A percentile compares a stretch with the other conserved stretches of the same genome.
phyloP scores from a whole-genome alignment of 2,888 invertebrate genomes.

The Cataglyphis livida region DNA sequence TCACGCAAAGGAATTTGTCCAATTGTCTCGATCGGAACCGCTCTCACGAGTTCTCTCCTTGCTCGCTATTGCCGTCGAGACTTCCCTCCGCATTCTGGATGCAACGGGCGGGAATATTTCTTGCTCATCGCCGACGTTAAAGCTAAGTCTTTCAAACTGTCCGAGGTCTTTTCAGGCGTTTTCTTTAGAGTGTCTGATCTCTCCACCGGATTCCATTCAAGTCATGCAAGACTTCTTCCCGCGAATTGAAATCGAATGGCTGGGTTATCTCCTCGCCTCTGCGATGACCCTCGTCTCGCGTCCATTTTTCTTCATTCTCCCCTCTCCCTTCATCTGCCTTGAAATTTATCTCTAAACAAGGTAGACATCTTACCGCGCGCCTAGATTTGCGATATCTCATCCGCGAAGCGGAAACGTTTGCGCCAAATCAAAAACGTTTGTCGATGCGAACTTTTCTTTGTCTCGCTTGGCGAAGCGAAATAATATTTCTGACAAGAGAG shows the following conservation, averaged over 20 bases:
- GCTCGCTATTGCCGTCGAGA: conserved; percentile 33
- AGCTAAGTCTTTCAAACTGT: conserved; percentile 56
- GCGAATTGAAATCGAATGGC: conserved; percentile 56
- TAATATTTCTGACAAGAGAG: conserved; percentile 35
- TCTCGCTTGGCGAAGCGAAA: conserved; percentile 25
- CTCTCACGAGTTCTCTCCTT: conserved; percentile 13
- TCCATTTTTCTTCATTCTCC: conserved; percentile 4
- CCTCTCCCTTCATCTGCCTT: background rate
- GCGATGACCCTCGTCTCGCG: conserved; percentile 10
- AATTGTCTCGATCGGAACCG: conserved; percentile 48
- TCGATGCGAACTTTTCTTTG: conserved; percentile 21
- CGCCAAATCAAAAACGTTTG: conserved; percentile 44
- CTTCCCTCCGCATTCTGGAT: conserved; percentile 39
- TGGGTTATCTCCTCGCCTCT: conserved; percentile 26
- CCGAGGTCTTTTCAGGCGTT: conserved; percentile 37
- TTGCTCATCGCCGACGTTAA: conserved; percentile 57
- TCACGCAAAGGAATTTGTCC: conserved; percentile 50
- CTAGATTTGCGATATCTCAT: conserved; percentile 47
- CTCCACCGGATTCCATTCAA: conserved; percentile 52
- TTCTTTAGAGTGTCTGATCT: conserved; percentile 51
- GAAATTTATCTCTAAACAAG: conserved; percentile 52
- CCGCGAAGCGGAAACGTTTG: conserved; percentile 36
- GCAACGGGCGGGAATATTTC: conserved; percentile 53
- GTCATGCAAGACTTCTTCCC: conserved; percentile 39
- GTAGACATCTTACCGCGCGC: conserved; percentile 10